phyloP scores from a whole-genome alignment of 1,140 invertebrate genomes.

The Apis mellifera region DNA sequence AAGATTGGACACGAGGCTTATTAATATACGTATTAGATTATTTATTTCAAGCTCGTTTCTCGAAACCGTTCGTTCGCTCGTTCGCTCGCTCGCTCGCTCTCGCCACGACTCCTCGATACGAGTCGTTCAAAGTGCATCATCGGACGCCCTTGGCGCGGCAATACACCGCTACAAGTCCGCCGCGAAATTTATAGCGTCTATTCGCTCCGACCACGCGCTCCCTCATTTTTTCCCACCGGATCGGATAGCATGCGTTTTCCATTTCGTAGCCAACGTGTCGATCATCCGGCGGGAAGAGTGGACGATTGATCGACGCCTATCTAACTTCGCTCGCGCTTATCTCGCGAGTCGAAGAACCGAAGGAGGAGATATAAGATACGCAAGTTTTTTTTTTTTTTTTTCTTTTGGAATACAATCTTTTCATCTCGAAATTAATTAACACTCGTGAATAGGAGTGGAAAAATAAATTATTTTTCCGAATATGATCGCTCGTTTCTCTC shows the following conservation, averaged over 20 bases:
- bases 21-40: not conserved
- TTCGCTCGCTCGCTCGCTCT: not conserved
- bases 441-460: too few species aligned
- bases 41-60: not conserved
- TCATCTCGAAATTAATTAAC: too few species aligned
- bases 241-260: conserved; percentile 8
- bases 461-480: not conserved
- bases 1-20: not conserved
- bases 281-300: not conserved
- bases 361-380: not conserved
- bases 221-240: not conserved
- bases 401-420: too few species aligned
- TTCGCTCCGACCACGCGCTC: not conserved
- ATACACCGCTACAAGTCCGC: not conserved
- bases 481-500: not conserved
- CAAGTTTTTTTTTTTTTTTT: not conserved
- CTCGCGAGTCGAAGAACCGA: not conserved
- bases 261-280: conserved; percentile 4
- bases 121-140: conserved; percentile 43
- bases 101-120: conserved; percentile 11
- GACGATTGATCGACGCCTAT: conserved; percentile 9
- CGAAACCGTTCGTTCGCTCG: not conserved
- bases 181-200: conserved; percentile 31
- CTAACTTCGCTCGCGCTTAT: conserved; percentile 13
- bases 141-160: conserved; percentile 19